Evolutionary conservation across 1,140 invertebrate species (phyloP).

Genomic region (Drosophila grimshawi): DNA sequence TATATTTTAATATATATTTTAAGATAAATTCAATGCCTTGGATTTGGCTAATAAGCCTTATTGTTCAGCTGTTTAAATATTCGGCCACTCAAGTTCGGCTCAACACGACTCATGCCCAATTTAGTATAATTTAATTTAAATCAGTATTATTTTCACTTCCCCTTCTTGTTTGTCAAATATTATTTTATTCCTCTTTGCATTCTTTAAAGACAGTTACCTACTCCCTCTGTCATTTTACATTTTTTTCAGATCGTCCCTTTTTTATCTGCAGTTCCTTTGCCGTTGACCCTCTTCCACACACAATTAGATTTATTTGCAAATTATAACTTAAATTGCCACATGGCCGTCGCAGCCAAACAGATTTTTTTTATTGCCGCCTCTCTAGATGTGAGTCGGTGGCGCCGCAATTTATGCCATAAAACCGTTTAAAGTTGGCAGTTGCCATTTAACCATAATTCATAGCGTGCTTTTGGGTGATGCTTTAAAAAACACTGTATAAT

Average conservation of each 20-base stretch:
- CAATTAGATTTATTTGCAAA: slow-evolving; percentile 79
- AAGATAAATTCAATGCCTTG: too few species aligned
- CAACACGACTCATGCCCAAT: not conserved
- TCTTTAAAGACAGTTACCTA: not conserved
- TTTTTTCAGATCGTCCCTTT: slow-evolving; percentile 3
- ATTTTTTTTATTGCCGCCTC: slow-evolving; percentile 29
- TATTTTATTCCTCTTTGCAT: not conserved
- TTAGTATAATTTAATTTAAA: not conserved
- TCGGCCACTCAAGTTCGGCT: not conserved
- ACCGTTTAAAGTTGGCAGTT: slow-evolving; percentile 53
- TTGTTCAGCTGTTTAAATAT: not conserved
- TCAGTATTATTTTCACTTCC: slow-evolving; percentile 2
- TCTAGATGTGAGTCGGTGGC: slow-evolving; percentile 2
- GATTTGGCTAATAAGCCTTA: too few species aligned
- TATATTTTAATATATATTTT: too few species aligned
- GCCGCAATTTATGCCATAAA: slow-evolving; percentile 66
- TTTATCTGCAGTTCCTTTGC: slow-evolving; percentile 19
- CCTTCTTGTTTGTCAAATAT: not conserved
- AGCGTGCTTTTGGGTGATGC: slow-evolving; percentile 60
- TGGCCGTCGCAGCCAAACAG: slow-evolving; percentile 15
- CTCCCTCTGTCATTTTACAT: slow-evolving; percentile 2
- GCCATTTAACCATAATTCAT: slow-evolving; percentile 58
- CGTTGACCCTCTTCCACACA: slow-evolving; percentile 46
- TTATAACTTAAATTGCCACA: slow-evolving; percentile 70
- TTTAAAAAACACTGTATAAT: slow-evolving; percentile 57